A percentile compares a stretch with the other conserved stretches of the same genome.
Evolutionary conservation across 2,113 vertebrate species (phyloP).

Genomic region (Malurus alboscapulatus): DNA sequence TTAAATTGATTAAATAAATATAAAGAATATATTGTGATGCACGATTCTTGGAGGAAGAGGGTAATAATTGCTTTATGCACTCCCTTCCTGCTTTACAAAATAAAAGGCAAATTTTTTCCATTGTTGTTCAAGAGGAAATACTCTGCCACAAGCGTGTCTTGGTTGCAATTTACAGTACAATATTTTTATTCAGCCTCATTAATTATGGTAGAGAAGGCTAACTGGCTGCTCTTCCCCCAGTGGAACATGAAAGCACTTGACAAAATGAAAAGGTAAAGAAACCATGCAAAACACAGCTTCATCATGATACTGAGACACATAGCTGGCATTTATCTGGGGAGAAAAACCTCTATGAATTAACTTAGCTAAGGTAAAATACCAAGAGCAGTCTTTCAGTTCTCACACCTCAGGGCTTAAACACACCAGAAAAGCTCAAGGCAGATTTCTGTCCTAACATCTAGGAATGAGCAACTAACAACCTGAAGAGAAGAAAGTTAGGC

Average conservation of each 20-base stretch:
- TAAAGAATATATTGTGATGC: neutral
- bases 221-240: neutral
- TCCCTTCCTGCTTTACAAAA: neutral
- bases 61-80: neutral
- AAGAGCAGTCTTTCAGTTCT: neutral
- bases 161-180: neutral
- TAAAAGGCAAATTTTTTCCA: neutral
- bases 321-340: neutral
- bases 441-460: neutral
- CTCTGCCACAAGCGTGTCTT: neutral
- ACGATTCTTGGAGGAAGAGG: neutral
- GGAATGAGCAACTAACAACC: neutral
- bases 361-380: neutral
- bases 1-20: neutral
- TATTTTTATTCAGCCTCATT: neutral
- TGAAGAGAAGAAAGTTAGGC: neutral
- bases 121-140: slow-evolving; percentile 11
- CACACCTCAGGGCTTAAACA: neutral
- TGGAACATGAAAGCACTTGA: neutral
- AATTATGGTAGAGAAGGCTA: neutral
- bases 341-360: neutral
- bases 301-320: neutral
- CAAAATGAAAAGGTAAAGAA: neutral
- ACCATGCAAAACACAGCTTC: neutral
- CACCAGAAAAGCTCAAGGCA: neutral